These are phyloP conservation scores for Leptobrachium ailaonicum DNA, from an alignment of 2,113 vertebrate genomes.

Conservation along the genomic window DNA sequence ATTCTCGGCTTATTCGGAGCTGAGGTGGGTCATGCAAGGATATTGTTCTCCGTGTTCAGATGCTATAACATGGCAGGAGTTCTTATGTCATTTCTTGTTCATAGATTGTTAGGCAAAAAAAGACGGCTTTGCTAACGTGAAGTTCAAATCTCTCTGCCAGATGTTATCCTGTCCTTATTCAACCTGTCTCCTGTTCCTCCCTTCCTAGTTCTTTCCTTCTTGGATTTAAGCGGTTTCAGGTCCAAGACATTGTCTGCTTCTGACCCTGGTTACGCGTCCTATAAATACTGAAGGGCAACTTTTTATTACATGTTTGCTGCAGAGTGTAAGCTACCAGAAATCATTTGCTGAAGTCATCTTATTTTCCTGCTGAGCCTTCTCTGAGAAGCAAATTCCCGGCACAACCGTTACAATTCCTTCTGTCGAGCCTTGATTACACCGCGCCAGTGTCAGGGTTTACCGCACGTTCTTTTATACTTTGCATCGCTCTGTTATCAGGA, in stretches of 20 bases:
- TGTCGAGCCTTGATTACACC: too few relatives aligned
- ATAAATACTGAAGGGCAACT: neutral
- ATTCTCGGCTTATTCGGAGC: neutral
- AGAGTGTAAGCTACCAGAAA: neutral
- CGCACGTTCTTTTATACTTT: too few relatives aligned
- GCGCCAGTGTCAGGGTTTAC: too few relatives aligned
- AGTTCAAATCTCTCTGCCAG: neutral
- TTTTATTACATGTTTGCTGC: neutral
- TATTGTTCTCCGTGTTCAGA: neutral
- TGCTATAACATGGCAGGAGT: neutral
- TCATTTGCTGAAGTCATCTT: constrained; percentile 6
- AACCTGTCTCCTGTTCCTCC: neutral
- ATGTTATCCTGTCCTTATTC: neutral
- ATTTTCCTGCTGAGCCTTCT: neutral
- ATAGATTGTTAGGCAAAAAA: too few relatives aligned
- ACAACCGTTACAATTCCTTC: neutral
- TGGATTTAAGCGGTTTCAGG: neutral
- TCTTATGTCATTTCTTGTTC: neutral
- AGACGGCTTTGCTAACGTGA: too few relatives aligned
- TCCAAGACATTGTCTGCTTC: neutral
- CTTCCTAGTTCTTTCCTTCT: neutral
- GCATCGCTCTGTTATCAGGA: too few relatives aligned
- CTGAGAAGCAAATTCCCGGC: neutral
- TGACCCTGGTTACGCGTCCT: neutral
- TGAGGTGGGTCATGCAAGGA: neutral